Evolutionary conservation across 2,797 vertebrate genomes (phyloP).

Genomic region (Scolopax rusticola): DNA sequence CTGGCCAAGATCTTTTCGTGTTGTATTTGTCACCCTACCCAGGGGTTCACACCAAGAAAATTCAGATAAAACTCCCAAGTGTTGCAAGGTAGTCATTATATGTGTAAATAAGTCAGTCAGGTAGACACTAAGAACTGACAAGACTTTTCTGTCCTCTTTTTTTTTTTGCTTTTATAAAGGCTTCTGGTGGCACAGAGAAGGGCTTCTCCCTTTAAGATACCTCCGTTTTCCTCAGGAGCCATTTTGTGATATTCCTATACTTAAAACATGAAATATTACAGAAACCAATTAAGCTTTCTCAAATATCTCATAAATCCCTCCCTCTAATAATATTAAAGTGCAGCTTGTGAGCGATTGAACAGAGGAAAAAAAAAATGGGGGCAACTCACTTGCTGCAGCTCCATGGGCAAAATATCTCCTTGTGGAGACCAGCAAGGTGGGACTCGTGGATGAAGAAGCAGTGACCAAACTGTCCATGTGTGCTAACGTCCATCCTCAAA

Average conservation of each 20-base stretch:
- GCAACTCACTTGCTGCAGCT: not conserved
- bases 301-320: conserved; percentile 1
- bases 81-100: accelerated
- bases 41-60: not conserved
- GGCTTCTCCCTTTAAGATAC: not conserved
- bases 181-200: not conserved
- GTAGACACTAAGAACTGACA: not conserved
- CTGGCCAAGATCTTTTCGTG: not conserved
- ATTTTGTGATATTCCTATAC: not conserved
- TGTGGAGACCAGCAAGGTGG: not conserved
- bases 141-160: not conserved
- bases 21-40: not conserved
- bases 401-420: accelerated
- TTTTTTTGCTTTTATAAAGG: not conserved
- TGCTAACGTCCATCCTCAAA: not conserved
- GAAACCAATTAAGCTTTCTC: conserved; percentile 20
- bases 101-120: not conserved
- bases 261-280: not conserved
- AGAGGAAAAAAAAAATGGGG: not conserved
- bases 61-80: not conserved
- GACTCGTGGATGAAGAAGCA: not conserved
- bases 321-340: not conserved
- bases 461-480: not conserved
- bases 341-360: not conserved
- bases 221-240: not conserved